phyloP scores from a whole-genome alignment of 2,113 vertebrate species.

The Callionymus lyra region DNA sequence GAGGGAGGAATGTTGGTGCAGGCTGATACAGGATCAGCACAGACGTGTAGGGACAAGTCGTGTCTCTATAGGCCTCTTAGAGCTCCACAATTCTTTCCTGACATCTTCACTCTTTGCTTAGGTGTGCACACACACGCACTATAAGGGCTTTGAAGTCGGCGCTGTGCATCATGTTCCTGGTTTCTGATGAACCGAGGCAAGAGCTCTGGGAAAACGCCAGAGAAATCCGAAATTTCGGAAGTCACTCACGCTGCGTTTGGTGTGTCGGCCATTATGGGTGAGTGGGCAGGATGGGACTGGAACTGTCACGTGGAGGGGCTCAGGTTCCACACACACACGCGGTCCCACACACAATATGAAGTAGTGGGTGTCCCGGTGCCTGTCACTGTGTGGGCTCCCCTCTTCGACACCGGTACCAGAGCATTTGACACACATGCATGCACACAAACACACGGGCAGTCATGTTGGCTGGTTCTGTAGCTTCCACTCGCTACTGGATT shows the following conservation, averaged over 20 bases:
- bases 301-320: conserved; percentile 40
- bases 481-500: conserved; percentile 1
- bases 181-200: conserved; percentile 28
- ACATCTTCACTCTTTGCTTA: conserved; percentile 41
- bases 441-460: conserved; percentile 33
- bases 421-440: conserved; percentile 31
- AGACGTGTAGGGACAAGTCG: conserved; percentile 51
- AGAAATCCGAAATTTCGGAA: conserved; percentile 33
- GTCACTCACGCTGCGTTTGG: conserved; percentile 15
- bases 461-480: conserved; percentile 4
- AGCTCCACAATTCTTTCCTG: conserved; percentile 43
- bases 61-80: conserved; percentile 27
- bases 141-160: conserved; percentile 40
- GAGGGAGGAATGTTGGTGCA: conserved; percentile 57
- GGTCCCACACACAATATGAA: conserved; percentile 16
- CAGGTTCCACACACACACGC: conserved; percentile 30
- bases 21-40: conserved; percentile 61
- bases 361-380: conserved; percentile 28
- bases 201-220: conserved; percentile 37
- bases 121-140: conserved; percentile 15
- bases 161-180: conserved; percentile 26
- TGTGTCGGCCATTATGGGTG: conserved; percentile 29
- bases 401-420: conserved; percentile 8
- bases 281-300: conserved; percentile 36
- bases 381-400: conserved; percentile 27